Base-by-base conservation (phyloP, 2,888 invertebrate genomes). In the Stramonita haemastoma region DNA sequence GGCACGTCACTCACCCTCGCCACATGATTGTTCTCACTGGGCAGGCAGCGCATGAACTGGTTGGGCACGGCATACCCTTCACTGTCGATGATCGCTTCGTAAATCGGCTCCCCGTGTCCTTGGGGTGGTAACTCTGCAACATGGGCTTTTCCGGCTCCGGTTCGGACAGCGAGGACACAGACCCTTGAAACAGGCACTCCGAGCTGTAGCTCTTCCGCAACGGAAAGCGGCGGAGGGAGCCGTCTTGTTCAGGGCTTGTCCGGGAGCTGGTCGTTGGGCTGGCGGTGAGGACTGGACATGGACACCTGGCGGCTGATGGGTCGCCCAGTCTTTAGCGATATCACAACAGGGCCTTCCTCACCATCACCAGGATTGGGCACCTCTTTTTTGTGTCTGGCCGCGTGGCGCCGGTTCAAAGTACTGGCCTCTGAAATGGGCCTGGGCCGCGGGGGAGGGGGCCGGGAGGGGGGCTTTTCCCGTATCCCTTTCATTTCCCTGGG, bases 21-120 rank as follows among this genome's bases (percentile, higher is more conserved):
- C 15, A 46, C n/a, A 32, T 66, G 32, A 2, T 60, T 34, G 22
- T 86, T 57, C 26, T 60, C 32, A 36, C 2, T 46, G 46, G 34
- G 57, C 34, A 81, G 34, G 56, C 86, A 32, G 56, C 89, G 84
- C 6, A 87, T 36, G 34, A 94, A 92, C 84, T 92, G 91, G 87
- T 93, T 90, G 1, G 95, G 95, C 2, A 95, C 93, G 29, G 95
- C 95, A 89, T 95, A 95, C 0, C 95, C 95, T 66, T 93, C 92
- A n/a, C 90, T 90, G 85, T 95, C 95, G n/a, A 94, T 92, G 83
- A 94, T 93, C n/a, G 94, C 93, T 87, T 94, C 94, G 87, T 92
- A 93, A 2, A 87, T 36, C 1, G 89, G 83, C 29, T 91, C 93
- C 66, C 89, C 92, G 86, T 2, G 19, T n/a, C 57, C 4, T 92